phyloP scores from a whole-genome alignment of 2,888 invertebrate genomes.

The Volucella inflata region DNA sequence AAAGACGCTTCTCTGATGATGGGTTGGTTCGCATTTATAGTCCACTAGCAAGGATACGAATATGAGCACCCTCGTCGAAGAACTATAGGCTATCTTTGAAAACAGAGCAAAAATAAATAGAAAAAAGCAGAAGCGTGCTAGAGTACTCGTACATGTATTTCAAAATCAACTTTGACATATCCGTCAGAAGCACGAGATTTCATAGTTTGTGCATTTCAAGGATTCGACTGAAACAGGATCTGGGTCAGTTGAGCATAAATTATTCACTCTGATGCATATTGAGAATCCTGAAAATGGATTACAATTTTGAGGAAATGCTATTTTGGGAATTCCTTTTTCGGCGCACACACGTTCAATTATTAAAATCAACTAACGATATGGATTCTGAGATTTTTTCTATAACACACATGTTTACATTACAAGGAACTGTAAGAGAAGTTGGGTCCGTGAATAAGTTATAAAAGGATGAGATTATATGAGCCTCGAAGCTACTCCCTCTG shows the following conservation, averaged over 20 bases:
- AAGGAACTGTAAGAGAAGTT: background rate
- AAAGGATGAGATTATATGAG: background rate
- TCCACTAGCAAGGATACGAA: too few species aligned
- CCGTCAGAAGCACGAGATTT: background rate
- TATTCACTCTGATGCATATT: conserved; percentile 15
- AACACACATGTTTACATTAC: too few species aligned
- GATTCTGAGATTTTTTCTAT: conserved; percentile 28
- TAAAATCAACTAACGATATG: background rate
- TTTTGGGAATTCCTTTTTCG: background rate
- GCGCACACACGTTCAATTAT: conserved; percentile 12
- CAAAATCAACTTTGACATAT: background rate
- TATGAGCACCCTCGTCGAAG: too few species aligned
- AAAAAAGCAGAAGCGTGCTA: too few species aligned
- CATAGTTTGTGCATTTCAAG: conserved; percentile 2
- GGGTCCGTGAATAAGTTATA: conserved; percentile 11
- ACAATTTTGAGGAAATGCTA: background rate
- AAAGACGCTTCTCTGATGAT: background rate
- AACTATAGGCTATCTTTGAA: background rate
- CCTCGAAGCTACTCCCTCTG: too few species aligned
- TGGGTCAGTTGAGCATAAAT: conserved; percentile 39
- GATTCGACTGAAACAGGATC: background rate
- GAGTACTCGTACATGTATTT: background rate
- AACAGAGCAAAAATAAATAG: background rate
- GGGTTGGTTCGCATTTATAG: background rate
- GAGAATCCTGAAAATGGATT: conserved; percentile 2